A percentile compares a stretch with the other conserved stretches of the same genome.
These are phyloP conservation scores for Drosophila leonis DNA, from an alignment of 2,888 invertebrate genomes.

Conservation along the genomic window DNA sequence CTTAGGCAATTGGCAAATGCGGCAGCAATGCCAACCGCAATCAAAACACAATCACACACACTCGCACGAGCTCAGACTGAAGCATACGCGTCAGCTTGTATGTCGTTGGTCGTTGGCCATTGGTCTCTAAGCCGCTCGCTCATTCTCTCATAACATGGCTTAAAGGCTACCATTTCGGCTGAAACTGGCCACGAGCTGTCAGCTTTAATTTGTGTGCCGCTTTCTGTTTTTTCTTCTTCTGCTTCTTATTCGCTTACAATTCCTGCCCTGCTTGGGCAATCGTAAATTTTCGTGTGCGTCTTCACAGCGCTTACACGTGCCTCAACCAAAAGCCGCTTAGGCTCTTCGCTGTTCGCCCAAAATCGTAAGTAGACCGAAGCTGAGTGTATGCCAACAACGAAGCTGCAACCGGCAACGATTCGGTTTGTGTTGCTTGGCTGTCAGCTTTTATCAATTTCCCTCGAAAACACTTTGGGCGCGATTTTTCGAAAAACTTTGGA, in stretches of 20 bases:
- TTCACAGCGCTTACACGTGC: conserved; percentile 2
- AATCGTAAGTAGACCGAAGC: conserved; percentile 1
- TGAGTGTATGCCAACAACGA: neutral
- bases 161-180: conserved; percentile 54
- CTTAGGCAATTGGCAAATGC: conserved; percentile 35
- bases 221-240: conserved; percentile 9
- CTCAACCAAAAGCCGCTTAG: conserved; percentile 7
- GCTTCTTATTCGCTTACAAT: neutral
- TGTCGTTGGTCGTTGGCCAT: conserved; percentile 12
- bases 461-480: neutral
- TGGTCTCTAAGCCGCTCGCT: conserved; percentile 14
- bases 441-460: neutral
- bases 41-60: conserved; percentile 44
- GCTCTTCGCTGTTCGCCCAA: neutral
- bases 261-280: neutral
- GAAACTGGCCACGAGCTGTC: conserved; percentile 60
- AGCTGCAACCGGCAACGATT: neutral
- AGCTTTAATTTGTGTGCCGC: conserved; percentile 64
- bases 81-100: conserved; percentile 59
- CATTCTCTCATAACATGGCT: conserved; percentile 52
- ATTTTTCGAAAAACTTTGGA: neutral
- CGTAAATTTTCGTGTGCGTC: neutral
- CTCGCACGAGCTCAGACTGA: conserved; percentile 40
- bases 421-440: neutral
- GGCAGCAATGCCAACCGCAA: conserved; percentile 52